phyloP scores from a whole-genome alignment of 2,113 vertebrate species.

The Gasterosteus aculeatus region DNA sequence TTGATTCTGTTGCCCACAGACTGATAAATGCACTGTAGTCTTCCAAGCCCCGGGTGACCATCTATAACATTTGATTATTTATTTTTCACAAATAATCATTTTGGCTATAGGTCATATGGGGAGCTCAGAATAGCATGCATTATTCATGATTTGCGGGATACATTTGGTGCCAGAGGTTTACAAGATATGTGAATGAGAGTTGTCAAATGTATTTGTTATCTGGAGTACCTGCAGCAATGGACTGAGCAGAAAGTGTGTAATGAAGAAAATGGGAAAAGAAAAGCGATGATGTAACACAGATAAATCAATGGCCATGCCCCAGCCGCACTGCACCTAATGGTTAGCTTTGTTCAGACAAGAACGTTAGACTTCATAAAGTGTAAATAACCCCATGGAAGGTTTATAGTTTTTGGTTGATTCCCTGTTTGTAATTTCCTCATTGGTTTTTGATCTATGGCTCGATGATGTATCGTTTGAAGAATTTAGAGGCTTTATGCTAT shows the following conservation, averaged over 20 bases:
- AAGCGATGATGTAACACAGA: slow-evolving; percentile 61
- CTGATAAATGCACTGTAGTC: slow-evolving; percentile 71
- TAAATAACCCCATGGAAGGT: too few species aligned
- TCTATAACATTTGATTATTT: slow-evolving; percentile 78
- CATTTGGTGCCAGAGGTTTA: slow-evolving; percentile 74
- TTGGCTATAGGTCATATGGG: slow-evolving; percentile 79
- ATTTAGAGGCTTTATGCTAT: too few species aligned
- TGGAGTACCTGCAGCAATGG: slow-evolving; percentile 57
- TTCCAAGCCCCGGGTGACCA: slow-evolving; percentile 67
- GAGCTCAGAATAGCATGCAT: slow-evolving; percentile 64
- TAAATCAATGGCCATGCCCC: slow-evolving; percentile 60
- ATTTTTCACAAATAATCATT: slow-evolving; percentile 78
- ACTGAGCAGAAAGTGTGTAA: slow-evolving; percentile 70
- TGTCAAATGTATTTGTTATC: slow-evolving; percentile 73
- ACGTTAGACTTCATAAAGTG: slow-evolving; percentile 26
- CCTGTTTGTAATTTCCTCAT: too few species aligned
- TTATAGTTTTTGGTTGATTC: too few species aligned
- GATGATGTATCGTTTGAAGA: too few species aligned
- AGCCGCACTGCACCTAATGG: slow-evolving; percentile 17
- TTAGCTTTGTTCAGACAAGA: slow-evolving; percentile 18
- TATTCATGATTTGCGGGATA: slow-evolving; percentile 75
- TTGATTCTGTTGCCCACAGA: slow-evolving; percentile 58
- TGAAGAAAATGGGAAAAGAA: slow-evolving; percentile 66
- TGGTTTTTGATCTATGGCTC: too few species aligned
- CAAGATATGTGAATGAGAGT: slow-evolving; percentile 73